These are phyloP conservation scores for Macquaria australasica DNA, from an alignment of 2,113 vertebrate species.

Conservation along the genomic window DNA sequence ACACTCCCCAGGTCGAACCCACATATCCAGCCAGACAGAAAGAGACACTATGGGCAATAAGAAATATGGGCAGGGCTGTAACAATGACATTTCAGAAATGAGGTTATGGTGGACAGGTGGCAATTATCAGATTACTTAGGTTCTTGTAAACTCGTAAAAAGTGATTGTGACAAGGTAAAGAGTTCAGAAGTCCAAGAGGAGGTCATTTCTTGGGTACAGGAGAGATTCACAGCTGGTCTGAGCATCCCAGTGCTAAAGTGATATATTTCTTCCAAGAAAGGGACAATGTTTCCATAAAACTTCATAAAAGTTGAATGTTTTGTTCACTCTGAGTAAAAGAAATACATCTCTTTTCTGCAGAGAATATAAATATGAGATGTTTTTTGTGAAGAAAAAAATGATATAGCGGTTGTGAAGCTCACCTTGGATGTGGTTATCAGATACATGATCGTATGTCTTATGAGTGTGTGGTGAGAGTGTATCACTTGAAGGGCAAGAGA, in stretches of 20 bases:
- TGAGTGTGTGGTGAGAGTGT: background rate
- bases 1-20: too few species aligned
- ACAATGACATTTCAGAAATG: background rate
- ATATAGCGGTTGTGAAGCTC: background rate
- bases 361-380: background rate
- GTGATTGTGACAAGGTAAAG: background rate
- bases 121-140: background rate
- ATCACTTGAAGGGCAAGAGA: background rate
- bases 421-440: constrained; percentile 7
- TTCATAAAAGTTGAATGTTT: background rate
- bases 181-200: background rate
- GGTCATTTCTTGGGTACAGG: background rate
- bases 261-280: background rate
- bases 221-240: background rate
- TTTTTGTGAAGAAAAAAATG: background rate
- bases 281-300: background rate
- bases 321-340: too few species aligned
- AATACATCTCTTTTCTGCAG: background rate
- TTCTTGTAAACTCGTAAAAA: background rate
- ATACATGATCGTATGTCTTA: constrained; percentile 3
- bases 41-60: too few species aligned
- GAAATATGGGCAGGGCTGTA: background rate
- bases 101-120: background rate
- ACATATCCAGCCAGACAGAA: too few species aligned
- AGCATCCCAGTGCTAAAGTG: background rate